phyloP scores from a whole-genome alignment of 2,113 vertebrate species.

The Fregata magnificens region DNA sequence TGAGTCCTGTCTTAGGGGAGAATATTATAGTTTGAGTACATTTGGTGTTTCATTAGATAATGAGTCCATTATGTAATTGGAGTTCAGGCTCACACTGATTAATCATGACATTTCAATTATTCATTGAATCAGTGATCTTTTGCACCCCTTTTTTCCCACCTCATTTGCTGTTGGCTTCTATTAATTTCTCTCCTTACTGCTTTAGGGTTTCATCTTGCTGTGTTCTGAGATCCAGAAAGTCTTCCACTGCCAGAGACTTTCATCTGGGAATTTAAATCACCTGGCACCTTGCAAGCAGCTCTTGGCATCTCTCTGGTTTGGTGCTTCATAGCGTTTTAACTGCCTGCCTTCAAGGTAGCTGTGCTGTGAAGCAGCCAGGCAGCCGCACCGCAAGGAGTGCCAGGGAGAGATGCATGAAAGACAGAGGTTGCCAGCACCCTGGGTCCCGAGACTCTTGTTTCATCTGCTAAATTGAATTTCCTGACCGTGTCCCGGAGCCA shows the following conservation, averaged over 20 bases:
- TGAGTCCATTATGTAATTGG: slow-evolving; percentile 32
- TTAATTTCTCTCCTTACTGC: background rate
- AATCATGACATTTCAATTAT: slow-evolving; percentile 49
- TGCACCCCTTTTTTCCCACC: background rate
- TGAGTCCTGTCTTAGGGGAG: background rate
- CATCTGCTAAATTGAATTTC: background rate
- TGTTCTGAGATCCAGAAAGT: background rate
- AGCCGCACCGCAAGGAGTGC: rapidly evolving
- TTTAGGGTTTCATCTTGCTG: background rate
- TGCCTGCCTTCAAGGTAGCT: background rate
- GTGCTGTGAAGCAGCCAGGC: background rate
- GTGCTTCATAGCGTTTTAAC: background rate
- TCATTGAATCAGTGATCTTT: slow-evolving; percentile 25
- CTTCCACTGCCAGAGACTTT: background rate
- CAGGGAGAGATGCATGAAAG: background rate
- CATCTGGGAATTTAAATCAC: background rate
- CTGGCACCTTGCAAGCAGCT: background rate
- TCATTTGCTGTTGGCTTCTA: slow-evolving; percentile 1
- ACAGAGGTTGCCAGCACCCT: background rate
- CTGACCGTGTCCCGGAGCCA: background rate
- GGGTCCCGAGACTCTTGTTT: background rate
- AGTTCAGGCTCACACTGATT: slow-evolving; percentile 35
- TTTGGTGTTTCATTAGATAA: slow-evolving; percentile 43
- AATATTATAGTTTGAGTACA: background rate
- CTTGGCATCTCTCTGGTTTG: background rate